phyloP scores from a whole-genome alignment of 2,888 invertebrate species.

The Acheta domesticus region DNA sequence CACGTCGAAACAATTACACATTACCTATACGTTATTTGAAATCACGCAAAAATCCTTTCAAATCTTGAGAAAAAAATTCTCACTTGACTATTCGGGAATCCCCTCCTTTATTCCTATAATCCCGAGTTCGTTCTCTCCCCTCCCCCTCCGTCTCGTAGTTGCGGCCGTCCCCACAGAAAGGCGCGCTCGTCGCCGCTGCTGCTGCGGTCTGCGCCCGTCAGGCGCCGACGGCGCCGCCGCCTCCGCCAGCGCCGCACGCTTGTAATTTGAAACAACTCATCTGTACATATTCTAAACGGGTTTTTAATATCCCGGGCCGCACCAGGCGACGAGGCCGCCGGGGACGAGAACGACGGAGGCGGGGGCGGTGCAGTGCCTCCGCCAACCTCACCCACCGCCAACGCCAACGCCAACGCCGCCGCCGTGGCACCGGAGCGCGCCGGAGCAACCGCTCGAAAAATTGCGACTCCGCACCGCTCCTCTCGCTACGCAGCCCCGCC shows the following conservation, averaged over 20 bases:
- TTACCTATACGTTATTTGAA: too few species aligned
- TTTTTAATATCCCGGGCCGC: neutral
- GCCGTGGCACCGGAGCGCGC: neutral
- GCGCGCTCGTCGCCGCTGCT: neutral
- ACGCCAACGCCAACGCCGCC: neutral
- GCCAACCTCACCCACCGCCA: too few species aligned
- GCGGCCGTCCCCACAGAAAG: neutral
- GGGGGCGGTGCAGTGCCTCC: too few species aligned
- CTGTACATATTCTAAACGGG: constrained; percentile 18
- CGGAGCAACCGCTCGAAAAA: neutral
- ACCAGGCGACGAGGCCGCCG: neutral
- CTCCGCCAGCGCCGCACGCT: neutral
- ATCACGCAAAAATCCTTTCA: too few species aligned
- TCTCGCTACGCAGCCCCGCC: neutral
- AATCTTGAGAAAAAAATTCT: too few species aligned
- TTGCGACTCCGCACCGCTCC: neutral
- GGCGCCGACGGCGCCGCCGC: neutral
- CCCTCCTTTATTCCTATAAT: too few species aligned
- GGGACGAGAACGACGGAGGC: neutral
- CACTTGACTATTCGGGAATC: too few species aligned
- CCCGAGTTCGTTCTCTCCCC: too few species aligned
- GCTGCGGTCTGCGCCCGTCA: neutral
- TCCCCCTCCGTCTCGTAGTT: neutral
- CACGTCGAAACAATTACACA: too few species aligned
- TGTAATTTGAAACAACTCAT: constrained; percentile 18